Evolutionary conservation across 2,113 vertebrate genomes (phyloP).

Genomic region (Scartelaos histophorus): DNA sequence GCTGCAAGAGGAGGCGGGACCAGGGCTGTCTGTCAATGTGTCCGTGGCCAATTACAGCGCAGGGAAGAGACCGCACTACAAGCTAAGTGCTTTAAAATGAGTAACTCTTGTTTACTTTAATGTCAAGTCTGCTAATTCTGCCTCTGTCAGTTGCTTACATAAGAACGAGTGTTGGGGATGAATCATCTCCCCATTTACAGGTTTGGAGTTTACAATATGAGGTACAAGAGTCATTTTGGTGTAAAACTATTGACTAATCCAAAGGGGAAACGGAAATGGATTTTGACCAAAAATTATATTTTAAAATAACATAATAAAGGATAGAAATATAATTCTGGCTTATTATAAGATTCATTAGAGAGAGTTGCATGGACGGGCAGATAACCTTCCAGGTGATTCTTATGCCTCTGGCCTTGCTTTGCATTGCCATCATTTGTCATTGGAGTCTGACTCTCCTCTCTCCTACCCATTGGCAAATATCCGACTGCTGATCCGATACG

Average conservation of each 20-base stretch:
- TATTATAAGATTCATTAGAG: not conserved
- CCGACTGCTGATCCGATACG: constrained; percentile 54
- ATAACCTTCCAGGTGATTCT: constrained; percentile 4
- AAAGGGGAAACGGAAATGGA: no score
- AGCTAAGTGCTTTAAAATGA: constrained; percentile 10
- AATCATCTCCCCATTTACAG: not conserved
- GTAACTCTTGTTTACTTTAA: not conserved
- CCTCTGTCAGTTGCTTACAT: not conserved
- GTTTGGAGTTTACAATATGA: no score
- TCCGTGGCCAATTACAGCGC: constrained; percentile 63
- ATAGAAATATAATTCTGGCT: not conserved
- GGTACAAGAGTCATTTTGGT: no score
- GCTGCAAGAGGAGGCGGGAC: constrained; percentile 56
- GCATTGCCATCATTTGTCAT: constrained; percentile 52
- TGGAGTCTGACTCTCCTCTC: constrained; percentile 31
- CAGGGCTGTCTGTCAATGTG: constrained; percentile 45
- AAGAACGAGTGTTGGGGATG: not conserved
- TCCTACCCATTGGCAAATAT: constrained; percentile 61
- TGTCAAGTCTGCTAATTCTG: not conserved
- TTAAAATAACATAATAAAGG: no score
- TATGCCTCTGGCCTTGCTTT: constrained; percentile 3
- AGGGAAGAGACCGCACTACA: not conserved
- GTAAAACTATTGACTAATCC: no score
- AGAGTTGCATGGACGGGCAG: not conserved
- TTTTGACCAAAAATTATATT: no score